Evolutionary conservation across 2,888 invertebrate genomes (phyloP), one percentile per base, ranked within the genome.

Genomic region (Aricia artaxerxes): DNA sequence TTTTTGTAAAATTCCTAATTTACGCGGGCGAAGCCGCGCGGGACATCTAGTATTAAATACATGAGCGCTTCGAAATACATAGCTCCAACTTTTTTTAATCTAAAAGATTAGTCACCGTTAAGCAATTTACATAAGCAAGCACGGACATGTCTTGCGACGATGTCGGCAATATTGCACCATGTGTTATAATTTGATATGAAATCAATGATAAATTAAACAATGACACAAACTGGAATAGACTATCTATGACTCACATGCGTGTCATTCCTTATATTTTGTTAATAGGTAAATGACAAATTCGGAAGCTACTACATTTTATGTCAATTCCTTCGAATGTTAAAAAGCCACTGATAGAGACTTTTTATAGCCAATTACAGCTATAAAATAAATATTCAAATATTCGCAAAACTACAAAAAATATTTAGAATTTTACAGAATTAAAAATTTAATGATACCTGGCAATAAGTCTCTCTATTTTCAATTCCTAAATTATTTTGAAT

Each of bases 121-220:
- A 73, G 7, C 11, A 24, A 44, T 75, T 44, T 24, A 49, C 49
- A 24, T 49, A 31, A 49, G 44, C 44, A 9, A 24, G 49, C 73
- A 73, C 24, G 73, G n/a, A 38, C 73, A 73, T 24, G 44, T 73
- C 24, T 44, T 9, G 13, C 49, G 49, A 11, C 49, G 1, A 11
- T 6, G 44, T 44, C n/a, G 40, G 44, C 16, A 44, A 40, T 49
- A 75, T 75, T 75, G 75, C 75, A 31, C 75, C 49, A 75, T 75
- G 75, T 75, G 31, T 75, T 75, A 75, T 75, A 75, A 75, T 49
- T 75, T 75, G 75, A 49, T 75, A 75, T 49, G 49, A 44, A 75
- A 75, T 75, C 75, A 49, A 49, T 75, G 16, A 75, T 49, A 24
- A 75, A 49, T 75, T 75, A 49, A 11, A 75, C 44, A 49, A 75